Evolutionary conservation across 2,888 invertebrate species (phyloP), one percentile per base, ranked within the genome.

Genomic region (Patella depressa): DNA sequence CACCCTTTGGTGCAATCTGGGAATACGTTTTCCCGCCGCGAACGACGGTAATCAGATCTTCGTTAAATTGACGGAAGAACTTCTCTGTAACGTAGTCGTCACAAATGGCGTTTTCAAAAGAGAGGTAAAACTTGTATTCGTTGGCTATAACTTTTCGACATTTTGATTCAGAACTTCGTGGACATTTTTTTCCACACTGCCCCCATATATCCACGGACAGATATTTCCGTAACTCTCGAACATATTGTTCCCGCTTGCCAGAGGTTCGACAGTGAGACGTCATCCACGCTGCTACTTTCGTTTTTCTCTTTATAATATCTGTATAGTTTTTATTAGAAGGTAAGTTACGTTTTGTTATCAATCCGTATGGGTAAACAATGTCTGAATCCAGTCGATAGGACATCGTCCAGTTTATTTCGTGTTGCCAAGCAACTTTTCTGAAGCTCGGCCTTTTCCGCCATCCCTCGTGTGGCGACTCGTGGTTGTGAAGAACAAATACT

Each of bases 321-420:
- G 65, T 65, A 19, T 19, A 65, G 17, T 65, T 65, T 65, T 12
- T 65, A 11, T 19, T 11, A 9, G 17, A 5, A 9, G 19, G n/a
- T 15, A 19, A 11, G 2, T 11, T 65, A 2, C 65, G n/a, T 65
- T 65, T 65, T 15, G 19, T 19, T 19, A 65, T 65, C 11, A 65
- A 15, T 65, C 65, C 65, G 4, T 65, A 65, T n/a, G 65, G 65
- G 9, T 65, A n/a, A 24, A 19, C n/a, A 19, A 65, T 65, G 19
- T 65, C 65, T 19, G 65, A 65, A n/a, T 65, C 65, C 19, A 19
- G n/a, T 65, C 65, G n/a, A 65, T 65, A 65, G n/a, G n/a, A 65
- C 65, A 65, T 65, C 19, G 65, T 65, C 65, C 65, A 65, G 19
- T 65, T 65, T 9, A 65, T 19, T 11, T 11, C 11, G 2, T 19